Base-by-base conservation (phyloP, 1,140 invertebrate species). In the Adoxophyes honmai region DNA sequence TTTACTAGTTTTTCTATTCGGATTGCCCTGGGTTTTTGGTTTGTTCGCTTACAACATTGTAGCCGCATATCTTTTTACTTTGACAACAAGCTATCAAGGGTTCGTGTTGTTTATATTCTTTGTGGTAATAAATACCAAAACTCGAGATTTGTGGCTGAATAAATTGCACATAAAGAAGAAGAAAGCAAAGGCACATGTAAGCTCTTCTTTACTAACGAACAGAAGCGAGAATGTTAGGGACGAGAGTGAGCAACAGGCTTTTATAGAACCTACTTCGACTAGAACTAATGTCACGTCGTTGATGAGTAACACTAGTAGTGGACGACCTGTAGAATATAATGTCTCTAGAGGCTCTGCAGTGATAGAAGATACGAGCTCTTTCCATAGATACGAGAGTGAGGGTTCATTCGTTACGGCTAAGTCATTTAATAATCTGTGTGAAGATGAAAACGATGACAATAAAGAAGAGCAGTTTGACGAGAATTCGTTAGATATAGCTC, bases 51-150 rank as follows among this genome's bases (percentile, higher is more conserved):
- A 52, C 10, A 60, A 68, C 37, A 55, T 76, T n/a, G 42, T 75
- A 0, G 71, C 75, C 44, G 60, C 69, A 5, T 82, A 80, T 60
- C 51, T 88, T 15, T 88, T 88, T 52, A 84, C 78, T 36, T 44
- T 85, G n/a, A 84, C 77, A 8, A 79, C 72, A 0, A 78, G 78
- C 3, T 54, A 81, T n/a, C 85, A 88, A 73, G 85, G 85, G 11
- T 70, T 81, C 28, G 70, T 82, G 10, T 42, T 86, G n/a, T 86
- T 81, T 62, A 35, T 82, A 15, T 88, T 88, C 55, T 88, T 81
- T 57, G 64, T 88, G 28, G 34, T 81, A 4, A 68, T 72, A 35
- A 78, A 81, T 60, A 70, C 70, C 9, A 73, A 70, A 16, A 77
- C 81, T 1, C 62, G 79, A 56, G 60, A 64, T 15, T 51, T 83